Conservation (phyloP, 1,140 invertebrate genomes). For the Hyposmocoma kahamanoa region DNA sequence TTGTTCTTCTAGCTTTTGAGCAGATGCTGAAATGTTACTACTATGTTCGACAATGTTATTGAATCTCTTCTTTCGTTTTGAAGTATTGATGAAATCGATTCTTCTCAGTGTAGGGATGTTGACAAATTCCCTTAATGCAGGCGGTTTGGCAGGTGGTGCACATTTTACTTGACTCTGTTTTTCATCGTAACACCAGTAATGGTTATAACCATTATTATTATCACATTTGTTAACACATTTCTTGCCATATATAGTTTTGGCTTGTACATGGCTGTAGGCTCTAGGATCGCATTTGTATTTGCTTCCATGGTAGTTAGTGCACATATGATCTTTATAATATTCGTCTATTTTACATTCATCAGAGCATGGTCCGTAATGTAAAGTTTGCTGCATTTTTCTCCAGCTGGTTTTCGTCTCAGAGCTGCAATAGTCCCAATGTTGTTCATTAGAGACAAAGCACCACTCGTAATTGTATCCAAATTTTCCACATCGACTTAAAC, state of each 20-base stretch:
- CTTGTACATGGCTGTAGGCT: not conserved
- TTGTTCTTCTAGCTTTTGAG: not conserved
- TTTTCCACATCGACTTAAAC: not conserved
- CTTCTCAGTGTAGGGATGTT: not conserved
- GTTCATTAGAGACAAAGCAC: not conserved
- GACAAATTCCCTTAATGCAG: not conserved
- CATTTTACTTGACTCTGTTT: not conserved
- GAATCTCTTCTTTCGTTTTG: not conserved
- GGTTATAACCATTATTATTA: not conserved
- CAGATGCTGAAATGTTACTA: not conserved
- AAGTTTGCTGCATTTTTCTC: not conserved
- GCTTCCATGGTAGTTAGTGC: not conserved
- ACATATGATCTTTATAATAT: not conserved
- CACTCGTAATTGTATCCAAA: not conserved
- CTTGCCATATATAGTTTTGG: not conserved
- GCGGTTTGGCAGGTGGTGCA: not conserved
- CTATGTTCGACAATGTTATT: not conserved
- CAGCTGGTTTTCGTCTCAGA: not conserved
- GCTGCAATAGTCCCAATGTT: not conserved
- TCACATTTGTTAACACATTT: not conserved
- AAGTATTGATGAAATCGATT: not conserved
- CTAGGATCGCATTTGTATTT: not conserved
- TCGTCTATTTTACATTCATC: not conserved
- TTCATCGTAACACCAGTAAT: not conserved
- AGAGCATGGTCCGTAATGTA: not conserved